Percentiles rank a stretch among this genome's conserved stretches.
phyloP scores from a whole-genome alignment of 2,888 invertebrate genomes.

The Cantharis lateralis region DNA sequence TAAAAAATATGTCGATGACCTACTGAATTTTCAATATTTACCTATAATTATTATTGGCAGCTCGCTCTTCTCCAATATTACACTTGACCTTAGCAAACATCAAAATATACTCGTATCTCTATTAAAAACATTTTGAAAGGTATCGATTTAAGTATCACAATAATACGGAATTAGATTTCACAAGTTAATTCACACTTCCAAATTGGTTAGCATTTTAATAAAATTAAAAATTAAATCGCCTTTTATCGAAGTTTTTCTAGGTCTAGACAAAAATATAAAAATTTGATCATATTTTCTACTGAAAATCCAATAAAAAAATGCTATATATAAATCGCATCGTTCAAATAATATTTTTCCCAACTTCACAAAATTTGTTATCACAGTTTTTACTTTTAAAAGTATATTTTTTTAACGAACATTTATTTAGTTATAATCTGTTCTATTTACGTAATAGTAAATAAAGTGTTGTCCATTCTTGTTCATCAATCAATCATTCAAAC shows the following conservation, averaged over 20 bases:
- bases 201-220: background rate
- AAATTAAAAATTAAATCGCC: background rate
- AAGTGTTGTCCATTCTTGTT: too few species aligned
- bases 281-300: background rate
- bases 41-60: background rate
- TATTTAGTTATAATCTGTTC: too few species aligned
- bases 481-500: too few species aligned
- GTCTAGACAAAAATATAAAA: background rate
- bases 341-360: background rate
- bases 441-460: too few species aligned
- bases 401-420: too few species aligned
- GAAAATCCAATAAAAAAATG: too few species aligned
- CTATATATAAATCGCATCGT: too few species aligned
- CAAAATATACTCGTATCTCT: background rate
- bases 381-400: too few species aligned
- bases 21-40: background rate
- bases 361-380: too few species aligned
- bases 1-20: background rate
- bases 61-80: background rate
- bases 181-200: background rate
- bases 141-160: background rate
- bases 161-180: background rate
- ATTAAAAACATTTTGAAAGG: background rate
- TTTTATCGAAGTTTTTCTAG: background rate
- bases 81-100: background rate